Evolutionary conservation across 2,888 invertebrate species (phyloP), one percentile per base, ranked within the genome.

Genomic region (Drosophila aldrichi): DNA sequence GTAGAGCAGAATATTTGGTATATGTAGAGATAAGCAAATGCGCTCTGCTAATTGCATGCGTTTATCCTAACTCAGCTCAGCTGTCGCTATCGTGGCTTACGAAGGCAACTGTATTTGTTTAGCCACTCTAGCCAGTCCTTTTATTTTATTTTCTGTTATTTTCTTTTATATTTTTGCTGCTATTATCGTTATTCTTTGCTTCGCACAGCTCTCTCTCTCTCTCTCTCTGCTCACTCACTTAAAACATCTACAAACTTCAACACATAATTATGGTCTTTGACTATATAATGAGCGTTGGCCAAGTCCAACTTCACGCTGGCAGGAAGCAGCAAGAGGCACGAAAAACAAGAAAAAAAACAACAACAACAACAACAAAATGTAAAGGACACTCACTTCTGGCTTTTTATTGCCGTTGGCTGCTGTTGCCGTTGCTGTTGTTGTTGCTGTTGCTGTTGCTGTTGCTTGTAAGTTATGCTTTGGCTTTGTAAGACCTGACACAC

Each of bases 221-320:
- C n/a, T n/a, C 56, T 38, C 66, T 55, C 55, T 22, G 67, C 70
- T 69, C 77, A 61, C 77, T 81, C 68, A 70, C 75, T 80, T 82
- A 70, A 87, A 86, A 67, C 79, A 82, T 83, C 84, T 88, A 82
- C 76, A 75, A 86, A 89, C 87, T 89, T 87, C 87, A 86, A 80
- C 89, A 88, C 89, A 89, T 88, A 88, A 88, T 88, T 88, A 88
- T 88, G 88, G 88, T 84, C 86, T 88, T 89, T 87, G 89, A 88
- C 86, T 87, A 79, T 78, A 85, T 85, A 88, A 85, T 81, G 84
- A 90, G 89, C 83, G 76, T 79, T 78, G 76, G 72, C 77, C 83
- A 71, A 79, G 81, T 72, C 80, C 82, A 72, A 79, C 77, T 73
- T 61, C 48, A 59, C 54, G 70, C 52, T 68, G 82, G 77, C 84